Conservation (phyloP, 2,797 vertebrate species). For the Muscicapa striata region DNA sequence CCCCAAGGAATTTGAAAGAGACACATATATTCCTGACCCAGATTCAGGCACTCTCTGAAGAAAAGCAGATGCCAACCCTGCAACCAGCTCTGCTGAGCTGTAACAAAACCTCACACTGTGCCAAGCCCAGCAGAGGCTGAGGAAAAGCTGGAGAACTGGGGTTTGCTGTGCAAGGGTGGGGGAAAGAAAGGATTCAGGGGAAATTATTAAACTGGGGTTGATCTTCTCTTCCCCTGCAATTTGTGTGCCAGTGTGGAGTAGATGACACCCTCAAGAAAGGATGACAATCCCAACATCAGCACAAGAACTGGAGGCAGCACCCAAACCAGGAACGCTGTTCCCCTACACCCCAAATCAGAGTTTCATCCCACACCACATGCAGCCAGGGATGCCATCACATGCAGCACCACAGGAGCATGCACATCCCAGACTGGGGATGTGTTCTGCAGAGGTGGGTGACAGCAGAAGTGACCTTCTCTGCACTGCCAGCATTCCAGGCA, state of each 20-base stretch:
- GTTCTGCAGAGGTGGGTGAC: not conserved
- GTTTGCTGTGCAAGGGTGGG: not conserved
- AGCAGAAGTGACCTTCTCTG: not conserved
- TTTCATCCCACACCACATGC: fast-evolving
- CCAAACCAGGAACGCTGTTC: not conserved
- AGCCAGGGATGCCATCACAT: not conserved
- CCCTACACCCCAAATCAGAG: not conserved
- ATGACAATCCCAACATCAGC: not conserved
- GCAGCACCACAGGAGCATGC: not conserved
- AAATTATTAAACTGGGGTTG: not conserved
- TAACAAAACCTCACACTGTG: conserved; percentile 9
- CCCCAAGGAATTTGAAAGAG: conserved; percentile 28
- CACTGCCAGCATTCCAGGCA: fast-evolving
- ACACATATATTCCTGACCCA: conserved; percentile 71
- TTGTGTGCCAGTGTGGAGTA: not conserved
- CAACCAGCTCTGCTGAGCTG: conserved; percentile 59
- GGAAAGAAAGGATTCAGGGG: not conserved
- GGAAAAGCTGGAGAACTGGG: not conserved
- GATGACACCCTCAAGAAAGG: not conserved
- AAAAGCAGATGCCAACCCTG: conserved; percentile 57
- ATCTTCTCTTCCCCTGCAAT: not conserved
- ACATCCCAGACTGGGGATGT: not conserved
- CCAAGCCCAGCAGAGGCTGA: not conserved
- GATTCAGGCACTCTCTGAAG: conserved; percentile 64
- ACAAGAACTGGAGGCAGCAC: not conserved